Conservation (phyloP, 1,140 invertebrate species). For the Oreohelix idahoensis region DNA sequence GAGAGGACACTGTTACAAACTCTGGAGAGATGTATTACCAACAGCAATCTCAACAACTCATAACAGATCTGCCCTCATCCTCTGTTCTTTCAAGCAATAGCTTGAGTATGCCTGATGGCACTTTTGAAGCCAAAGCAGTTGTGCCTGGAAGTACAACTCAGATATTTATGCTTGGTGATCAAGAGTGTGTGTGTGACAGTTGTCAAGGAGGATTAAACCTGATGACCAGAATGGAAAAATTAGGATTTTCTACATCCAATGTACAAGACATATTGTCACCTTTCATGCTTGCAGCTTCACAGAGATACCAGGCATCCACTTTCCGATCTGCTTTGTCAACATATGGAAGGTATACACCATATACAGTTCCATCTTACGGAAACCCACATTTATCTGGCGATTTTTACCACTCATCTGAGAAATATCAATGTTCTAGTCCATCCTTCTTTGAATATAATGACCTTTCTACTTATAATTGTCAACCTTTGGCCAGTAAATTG, state of each 20-base stretch:
- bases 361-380: constrained; percentile 1
- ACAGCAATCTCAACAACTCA: background rate
- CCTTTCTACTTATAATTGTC: background rate
- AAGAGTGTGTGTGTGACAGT: constrained; percentile 24
- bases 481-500: background rate
- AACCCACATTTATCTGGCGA: background rate
- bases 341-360: constrained; percentile 15
- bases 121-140: background rate
- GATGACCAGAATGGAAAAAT: constrained; percentile 31
- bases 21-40: background rate
- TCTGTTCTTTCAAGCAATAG: background rate
- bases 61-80: constrained; percentile 1
- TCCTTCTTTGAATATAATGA: constrained; percentile 11
- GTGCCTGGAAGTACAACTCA: background rate
- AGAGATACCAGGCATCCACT: constrained; percentile 16
- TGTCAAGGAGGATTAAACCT: constrained; percentile 14
- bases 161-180: constrained; percentile 24
- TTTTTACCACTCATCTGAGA: constrained; percentile 17
- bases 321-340: background rate
- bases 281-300: background rate
- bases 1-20: background rate
- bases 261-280: constrained; percentile 12
- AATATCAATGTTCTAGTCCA: constrained; percentile 5
- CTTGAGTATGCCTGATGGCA: background rate
- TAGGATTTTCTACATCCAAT: constrained; percentile 17